Evolutionary conservation across 2,888 invertebrate genomes (phyloP).

Genomic region (Dichetophora obliterata): DNA sequence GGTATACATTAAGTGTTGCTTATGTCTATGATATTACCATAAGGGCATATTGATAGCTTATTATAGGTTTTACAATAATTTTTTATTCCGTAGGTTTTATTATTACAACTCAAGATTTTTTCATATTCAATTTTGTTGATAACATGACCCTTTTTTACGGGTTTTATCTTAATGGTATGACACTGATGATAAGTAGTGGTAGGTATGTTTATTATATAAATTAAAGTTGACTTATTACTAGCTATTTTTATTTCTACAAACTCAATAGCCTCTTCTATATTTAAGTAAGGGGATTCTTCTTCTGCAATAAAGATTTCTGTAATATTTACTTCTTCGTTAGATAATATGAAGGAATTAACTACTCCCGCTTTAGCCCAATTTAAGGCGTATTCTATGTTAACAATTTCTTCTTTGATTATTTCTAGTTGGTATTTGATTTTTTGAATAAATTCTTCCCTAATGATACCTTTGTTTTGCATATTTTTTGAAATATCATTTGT

Average conservation of each 20-base stretch:
- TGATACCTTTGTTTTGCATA: background rate
- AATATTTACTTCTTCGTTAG: too few species aligned
- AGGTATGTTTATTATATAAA: too few species aligned
- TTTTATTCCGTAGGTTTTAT: background rate
- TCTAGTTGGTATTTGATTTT: too few species aligned
- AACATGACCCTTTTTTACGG: background rate
- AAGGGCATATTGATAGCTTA: background rate
- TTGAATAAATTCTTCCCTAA: background rate
- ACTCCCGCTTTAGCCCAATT: too few species aligned
- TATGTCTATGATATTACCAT: background rate
- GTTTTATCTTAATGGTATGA: background rate
- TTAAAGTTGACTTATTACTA: too few species aligned
- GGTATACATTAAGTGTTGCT: background rate
- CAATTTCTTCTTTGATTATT: too few species aligned
- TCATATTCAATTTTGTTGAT: background rate
- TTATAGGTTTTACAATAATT: background rate
- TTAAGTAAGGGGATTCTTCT: too few species aligned
- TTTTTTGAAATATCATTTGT: constrained; percentile 1
- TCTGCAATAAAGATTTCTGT: too few species aligned
- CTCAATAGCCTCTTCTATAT: too few species aligned
- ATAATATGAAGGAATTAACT: too few species aligned
- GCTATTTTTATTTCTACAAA: too few species aligned
- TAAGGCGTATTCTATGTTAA: too few species aligned
- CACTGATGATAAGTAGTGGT: background rate
- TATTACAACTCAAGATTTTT: background rate